Conservation (phyloP, 1,140 invertebrate genomes). For the Megathymus violae region DNA sequence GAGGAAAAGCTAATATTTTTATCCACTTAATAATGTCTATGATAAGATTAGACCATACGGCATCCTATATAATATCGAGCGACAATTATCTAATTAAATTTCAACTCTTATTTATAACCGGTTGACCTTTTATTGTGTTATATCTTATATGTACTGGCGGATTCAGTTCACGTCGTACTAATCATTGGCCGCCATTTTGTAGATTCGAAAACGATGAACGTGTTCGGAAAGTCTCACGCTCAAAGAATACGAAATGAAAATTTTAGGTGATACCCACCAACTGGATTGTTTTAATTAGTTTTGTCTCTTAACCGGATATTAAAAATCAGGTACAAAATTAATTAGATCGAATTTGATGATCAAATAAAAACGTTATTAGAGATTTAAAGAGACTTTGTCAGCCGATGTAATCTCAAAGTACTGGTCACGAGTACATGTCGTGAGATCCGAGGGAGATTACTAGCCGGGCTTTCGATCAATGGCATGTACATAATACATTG, state of each 20-base stretch:
- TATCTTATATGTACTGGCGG: background rate
- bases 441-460: conserved; percentile 56
- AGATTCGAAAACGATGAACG: conserved; percentile 11
- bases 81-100: conserved; percentile 26
- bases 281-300: background rate
- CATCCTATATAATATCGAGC: too few species aligned
- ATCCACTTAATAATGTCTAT: conserved; percentile 10
- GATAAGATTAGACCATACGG: background rate
- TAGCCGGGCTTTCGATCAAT: conserved; percentile 55
- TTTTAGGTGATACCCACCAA: background rate
- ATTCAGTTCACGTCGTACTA: conserved; percentile 13
- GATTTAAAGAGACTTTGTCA: conserved; percentile 11
- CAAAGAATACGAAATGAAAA: conserved; percentile 11
- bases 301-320: background rate
- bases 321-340: background rate
- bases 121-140: conserved; percentile 28
- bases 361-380: background rate
- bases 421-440: conserved; percentile 58
- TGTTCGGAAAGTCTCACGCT: conserved; percentile 13
- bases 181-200: conserved; percentile 14
- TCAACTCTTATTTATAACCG: conserved; percentile 9
- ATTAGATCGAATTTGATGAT: background rate
- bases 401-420: conserved; percentile 5
- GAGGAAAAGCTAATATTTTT: conserved; percentile 7
- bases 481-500: conserved; percentile 56